Conservation (phyloP, 2,113 vertebrate genomes). For the Cisticola juncidis region DNA sequence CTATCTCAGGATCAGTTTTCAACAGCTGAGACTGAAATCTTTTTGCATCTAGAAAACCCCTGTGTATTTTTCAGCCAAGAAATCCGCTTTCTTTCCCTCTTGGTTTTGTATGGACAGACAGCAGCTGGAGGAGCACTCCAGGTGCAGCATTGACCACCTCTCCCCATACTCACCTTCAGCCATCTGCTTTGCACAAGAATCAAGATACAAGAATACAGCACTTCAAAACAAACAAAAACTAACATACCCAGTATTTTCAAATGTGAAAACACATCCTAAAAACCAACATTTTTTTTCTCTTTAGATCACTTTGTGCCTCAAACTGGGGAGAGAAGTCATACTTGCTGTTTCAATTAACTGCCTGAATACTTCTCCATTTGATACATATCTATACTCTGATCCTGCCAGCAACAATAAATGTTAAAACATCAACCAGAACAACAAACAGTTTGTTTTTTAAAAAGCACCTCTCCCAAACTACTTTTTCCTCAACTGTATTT, state of each 20-base stretch:
- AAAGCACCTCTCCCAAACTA: background rate
- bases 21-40: conserved; percentile 66
- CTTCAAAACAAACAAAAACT: background rate
- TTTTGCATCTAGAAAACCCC: conserved; percentile 34
- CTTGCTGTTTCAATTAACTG: background rate
- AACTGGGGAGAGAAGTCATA: background rate
- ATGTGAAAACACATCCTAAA: background rate
- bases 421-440: background rate
- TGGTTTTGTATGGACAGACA: background rate
- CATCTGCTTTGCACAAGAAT: background rate
- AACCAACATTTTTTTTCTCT: background rate
- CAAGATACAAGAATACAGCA: background rate
- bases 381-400: background rate
- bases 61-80: conserved; percentile 4
- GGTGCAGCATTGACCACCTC: fast-evolving
- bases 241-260: background rate
- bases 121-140: background rate
- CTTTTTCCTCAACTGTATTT: background rate
- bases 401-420: background rate
- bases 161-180: background rate
- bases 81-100: background rate
- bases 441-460: background rate
- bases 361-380: background rate
- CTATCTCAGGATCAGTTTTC: conserved; percentile 62
- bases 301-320: background rate